A percentile compares a stretch with the other conserved stretches of the same genome.
Evolutionary conservation across 1,140 invertebrate genomes (phyloP).

Genomic region (Melipona quadrifasciata): DNA sequence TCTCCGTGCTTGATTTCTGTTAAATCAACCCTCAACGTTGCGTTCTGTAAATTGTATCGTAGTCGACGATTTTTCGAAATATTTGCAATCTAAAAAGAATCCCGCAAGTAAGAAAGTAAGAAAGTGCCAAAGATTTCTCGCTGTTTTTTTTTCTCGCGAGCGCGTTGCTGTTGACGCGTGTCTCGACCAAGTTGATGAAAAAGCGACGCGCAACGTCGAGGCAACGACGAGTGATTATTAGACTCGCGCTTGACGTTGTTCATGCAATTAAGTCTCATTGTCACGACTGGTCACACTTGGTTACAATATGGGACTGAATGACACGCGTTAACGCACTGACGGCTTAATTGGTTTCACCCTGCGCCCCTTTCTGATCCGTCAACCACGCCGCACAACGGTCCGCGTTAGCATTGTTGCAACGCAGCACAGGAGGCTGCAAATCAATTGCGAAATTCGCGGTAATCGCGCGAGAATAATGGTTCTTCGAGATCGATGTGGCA

Average conservation of each 20-base stretch:
- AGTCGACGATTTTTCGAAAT: too few relatives aligned
- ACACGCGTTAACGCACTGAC: slow-evolving; percentile 71
- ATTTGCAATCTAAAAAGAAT: too few relatives aligned
- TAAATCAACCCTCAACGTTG: neutral
- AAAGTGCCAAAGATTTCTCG: too few relatives aligned
- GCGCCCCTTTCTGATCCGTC: slow-evolving; percentile 1
- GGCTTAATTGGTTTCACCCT: slow-evolving; percentile 67
- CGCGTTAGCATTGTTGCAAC: slow-evolving; percentile 39
- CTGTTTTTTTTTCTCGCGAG: too few relatives aligned
- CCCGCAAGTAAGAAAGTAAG: too few relatives aligned
- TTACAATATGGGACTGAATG: slow-evolving; percentile 69
- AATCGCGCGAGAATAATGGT: slow-evolving; percentile 51
- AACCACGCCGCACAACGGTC: neutral
- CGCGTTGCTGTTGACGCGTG: neutral
- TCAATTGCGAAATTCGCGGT: slow-evolving; percentile 65
- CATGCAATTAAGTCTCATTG: slow-evolving; percentile 69
- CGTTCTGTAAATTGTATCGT: neutral
- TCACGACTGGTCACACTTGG: slow-evolving; percentile 67
- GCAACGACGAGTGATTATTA: slow-evolving; percentile 38
- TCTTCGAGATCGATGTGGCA: slow-evolving; percentile 19
- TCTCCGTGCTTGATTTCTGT: too few relatives aligned
- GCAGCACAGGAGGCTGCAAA: slow-evolving; percentile 54
- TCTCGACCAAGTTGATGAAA: neutral
- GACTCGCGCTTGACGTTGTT: slow-evolving; percentile 51
- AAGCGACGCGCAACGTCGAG: neutral